phyloP scores from a whole-genome alignment of 2,113 vertebrate species.

The Clarias magur region DNA sequence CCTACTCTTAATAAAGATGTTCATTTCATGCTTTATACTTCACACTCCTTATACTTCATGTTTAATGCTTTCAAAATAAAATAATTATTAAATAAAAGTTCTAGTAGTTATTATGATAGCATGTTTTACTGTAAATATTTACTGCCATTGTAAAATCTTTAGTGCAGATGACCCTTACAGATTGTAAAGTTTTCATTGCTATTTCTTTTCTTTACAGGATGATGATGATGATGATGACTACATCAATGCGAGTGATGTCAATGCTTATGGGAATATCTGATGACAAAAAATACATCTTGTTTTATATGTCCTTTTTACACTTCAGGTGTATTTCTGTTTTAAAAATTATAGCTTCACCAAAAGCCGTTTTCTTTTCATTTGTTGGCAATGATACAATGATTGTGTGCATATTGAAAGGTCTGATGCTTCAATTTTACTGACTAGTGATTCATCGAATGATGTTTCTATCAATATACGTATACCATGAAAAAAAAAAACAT shows the following conservation, averaged over 20 bases:
- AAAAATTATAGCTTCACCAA: no score
- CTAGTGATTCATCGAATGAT: not conserved
- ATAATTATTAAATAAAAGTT: not conserved
- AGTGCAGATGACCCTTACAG: not conserved
- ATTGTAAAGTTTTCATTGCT: not conserved
- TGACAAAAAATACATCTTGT: not conserved
- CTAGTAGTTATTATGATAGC: no score
- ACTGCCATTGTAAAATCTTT: not conserved
- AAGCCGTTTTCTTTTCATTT: not conserved
- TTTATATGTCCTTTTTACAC: not conserved
- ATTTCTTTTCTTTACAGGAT: constrained; percentile 1
- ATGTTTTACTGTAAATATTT: not conserved
- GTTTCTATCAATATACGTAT: not conserved
- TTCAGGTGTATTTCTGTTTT: not conserved
- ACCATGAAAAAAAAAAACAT: no score
- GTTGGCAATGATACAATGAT: not conserved
- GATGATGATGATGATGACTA: constrained; percentile 32
- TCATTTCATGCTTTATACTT: not conserved
- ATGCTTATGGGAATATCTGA: constrained; percentile 33
- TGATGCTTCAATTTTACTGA: not conserved
- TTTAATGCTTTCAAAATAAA: not conserved
- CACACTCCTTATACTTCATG: not conserved
- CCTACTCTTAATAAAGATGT: not conserved
- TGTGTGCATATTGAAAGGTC: not conserved
- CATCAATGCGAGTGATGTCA: constrained; percentile 20